These are phyloP conservation scores for Phymastichus coffea DNA, from an alignment of 1,140 invertebrate genomes.

Conservation along the genomic window DNA sequence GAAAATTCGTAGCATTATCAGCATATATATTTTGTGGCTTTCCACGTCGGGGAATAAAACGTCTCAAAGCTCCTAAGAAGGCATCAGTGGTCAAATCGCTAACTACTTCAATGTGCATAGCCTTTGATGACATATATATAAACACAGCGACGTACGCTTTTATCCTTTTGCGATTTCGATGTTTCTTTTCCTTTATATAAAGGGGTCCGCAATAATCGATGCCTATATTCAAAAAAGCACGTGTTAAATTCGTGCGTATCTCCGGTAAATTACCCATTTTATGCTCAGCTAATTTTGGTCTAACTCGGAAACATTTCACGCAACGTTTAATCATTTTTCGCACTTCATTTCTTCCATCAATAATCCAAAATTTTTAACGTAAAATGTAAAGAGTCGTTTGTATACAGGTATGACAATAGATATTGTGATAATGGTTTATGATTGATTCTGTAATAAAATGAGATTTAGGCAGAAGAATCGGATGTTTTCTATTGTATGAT, in stretches of 20 bases:
- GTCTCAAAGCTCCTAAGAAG: background rate
- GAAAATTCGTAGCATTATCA: constrained; percentile 3
- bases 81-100: constrained; percentile 29
- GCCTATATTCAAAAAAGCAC: background rate
- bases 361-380: constrained; percentile 2
- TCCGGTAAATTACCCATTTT: constrained; percentile 8
- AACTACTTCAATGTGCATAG: constrained; percentile 36
- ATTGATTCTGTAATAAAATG: too few relatives aligned
- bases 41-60: background rate
- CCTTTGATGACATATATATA: constrained; percentile 29
- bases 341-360: background rate
- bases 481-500: too few relatives aligned
- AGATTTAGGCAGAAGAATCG: too few relatives aligned
- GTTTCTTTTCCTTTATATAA: background rate
- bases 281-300: background rate
- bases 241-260: background rate
- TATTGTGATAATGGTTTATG: too few relatives aligned
- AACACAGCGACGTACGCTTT: constrained; percentile 30
- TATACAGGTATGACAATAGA: background rate
- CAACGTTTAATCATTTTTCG: background rate
- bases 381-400: background rate
- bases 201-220: constrained; percentile 2
- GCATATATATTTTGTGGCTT: background rate
- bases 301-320: background rate
- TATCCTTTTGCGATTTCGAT: background rate